Conservation (phyloP, 1,140 invertebrate species). For the Drosophila repletoides region DNA sequence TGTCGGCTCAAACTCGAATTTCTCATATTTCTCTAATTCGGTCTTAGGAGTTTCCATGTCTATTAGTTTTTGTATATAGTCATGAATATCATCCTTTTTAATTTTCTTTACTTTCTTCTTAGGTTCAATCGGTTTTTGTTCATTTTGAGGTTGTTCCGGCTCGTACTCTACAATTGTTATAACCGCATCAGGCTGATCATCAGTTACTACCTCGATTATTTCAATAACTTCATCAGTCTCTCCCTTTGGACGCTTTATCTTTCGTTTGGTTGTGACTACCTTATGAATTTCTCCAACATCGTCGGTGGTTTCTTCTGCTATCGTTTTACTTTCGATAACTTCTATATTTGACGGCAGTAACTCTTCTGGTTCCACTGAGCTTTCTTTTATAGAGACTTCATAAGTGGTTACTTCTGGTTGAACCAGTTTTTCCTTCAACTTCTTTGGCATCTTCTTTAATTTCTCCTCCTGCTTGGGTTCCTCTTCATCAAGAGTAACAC, state of each 20-base stretch:
- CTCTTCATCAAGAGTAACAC: conserved; percentile 33
- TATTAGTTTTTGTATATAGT: conserved; percentile 72
- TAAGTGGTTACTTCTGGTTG: conserved; percentile 29
- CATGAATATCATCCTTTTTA: conserved; percentile 71
- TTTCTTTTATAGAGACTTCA: conserved; percentile 54
- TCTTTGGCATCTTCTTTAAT: conserved; percentile 25
- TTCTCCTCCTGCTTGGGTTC: conserved; percentile 1
- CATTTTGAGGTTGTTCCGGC: conserved; percentile 43
- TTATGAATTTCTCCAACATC: conserved; percentile 74
- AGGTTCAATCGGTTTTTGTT: conserved; percentile 61
- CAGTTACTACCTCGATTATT: conserved; percentile 80
- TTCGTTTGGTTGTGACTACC: conserved; percentile 81
- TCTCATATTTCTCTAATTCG: conserved; percentile 78
- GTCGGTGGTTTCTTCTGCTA: conserved; percentile 65
- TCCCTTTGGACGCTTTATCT: conserved; percentile 78
- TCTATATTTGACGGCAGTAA: conserved; percentile 40
- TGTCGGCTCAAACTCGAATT: conserved; percentile 67
- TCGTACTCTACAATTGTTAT: conserved; percentile 72
- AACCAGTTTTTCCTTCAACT: conserved; percentile 2
- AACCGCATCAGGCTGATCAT: conserved; percentile 79
- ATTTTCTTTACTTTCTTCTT: conserved; percentile 72
- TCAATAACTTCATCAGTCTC: conserved; percentile 78
- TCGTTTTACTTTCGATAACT: conserved; percentile 67
- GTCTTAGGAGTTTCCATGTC: conserved; percentile 78
- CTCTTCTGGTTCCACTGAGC: conserved; percentile 21